phyloP scores from a whole-genome alignment of 2,888 invertebrate species.

The Agonum fuliginosum region DNA sequence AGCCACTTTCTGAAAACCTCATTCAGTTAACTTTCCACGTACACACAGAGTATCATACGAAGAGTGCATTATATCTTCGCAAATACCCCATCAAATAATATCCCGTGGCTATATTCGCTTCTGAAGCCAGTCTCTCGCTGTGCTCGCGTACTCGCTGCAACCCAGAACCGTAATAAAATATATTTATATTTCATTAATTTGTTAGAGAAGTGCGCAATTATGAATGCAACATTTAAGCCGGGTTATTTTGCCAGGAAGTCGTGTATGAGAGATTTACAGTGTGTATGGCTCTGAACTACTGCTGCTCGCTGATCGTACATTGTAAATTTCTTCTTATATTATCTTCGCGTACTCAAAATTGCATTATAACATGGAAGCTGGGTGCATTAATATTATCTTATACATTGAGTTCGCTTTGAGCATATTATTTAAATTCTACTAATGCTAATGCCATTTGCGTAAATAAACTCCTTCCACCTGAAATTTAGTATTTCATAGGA shows the following conservation, averaged over 20 bases:
- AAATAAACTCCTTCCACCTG: no score
- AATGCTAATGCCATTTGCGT: no score
- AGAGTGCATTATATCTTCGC: background rate
- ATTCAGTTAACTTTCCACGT: no score
- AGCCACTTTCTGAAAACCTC: no score
- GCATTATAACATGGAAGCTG: background rate
- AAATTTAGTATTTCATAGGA: no score
- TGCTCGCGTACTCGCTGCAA: background rate
- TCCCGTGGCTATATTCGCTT: background rate
- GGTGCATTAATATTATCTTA: background rate
- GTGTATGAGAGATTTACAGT: constrained; percentile 19
- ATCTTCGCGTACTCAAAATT: background rate
- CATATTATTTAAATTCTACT: no score
- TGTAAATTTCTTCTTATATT: background rate
- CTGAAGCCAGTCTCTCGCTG: background rate
- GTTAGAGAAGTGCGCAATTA: constrained; percentile 66
- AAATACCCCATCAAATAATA: constrained; percentile 7
- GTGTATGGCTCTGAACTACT: no score
- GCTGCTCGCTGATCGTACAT: no score
- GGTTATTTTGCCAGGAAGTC: constrained; percentile 68
- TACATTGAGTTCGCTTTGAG: no score
- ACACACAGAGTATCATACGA: no score
- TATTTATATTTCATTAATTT: constrained; percentile 69
- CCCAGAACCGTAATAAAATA: constrained; percentile 62
- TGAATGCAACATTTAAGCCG: constrained; percentile 70